Evolutionary conservation across 2,113 vertebrate genomes (phyloP).

Genomic region (Cyprinus carpio): DNA sequence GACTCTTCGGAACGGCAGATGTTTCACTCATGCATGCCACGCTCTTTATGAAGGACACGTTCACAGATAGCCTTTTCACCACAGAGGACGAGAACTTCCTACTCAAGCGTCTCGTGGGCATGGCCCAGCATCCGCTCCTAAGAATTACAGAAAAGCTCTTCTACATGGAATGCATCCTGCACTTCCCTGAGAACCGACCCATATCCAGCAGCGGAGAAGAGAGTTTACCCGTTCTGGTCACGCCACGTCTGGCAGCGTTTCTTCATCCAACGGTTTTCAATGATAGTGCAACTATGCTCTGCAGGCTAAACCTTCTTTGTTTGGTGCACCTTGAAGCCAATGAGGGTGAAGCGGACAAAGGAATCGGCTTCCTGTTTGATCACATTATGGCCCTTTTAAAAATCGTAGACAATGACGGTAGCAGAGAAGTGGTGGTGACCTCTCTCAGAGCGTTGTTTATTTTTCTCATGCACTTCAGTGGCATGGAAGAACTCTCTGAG

Average conservation of each 20-base stretch:
- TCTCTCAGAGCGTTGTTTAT: constrained; percentile 82
- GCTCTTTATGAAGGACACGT: constrained; percentile 83
- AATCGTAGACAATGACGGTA: constrained; percentile 70
- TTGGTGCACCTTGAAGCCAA: constrained; percentile 79
- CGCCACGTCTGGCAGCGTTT: constrained; percentile 68
- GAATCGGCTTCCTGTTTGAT: constrained; percentile 73
- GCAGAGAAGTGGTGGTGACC: constrained; percentile 70
- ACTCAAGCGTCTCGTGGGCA: constrained; percentile 78
- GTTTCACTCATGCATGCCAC: constrained; percentile 79
- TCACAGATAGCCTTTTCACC: constrained; percentile 88
- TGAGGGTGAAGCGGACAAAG: constrained; percentile 68
- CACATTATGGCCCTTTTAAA: constrained; percentile 75
- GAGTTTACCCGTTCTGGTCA: constrained; percentile 79
- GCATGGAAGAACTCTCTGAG: constrained; percentile 61
- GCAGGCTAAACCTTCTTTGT: constrained; percentile 79
- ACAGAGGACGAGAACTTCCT: constrained; percentile 83
- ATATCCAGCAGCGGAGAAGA: constrained; percentile 78
- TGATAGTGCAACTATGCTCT: constrained; percentile 77
- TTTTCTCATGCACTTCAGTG: constrained; percentile 75
- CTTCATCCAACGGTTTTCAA: constrained; percentile 83
- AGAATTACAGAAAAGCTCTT: constrained; percentile 77
- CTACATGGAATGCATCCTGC: constrained; percentile 83
- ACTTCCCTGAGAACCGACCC: constrained; percentile 87
- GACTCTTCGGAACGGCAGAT: constrained; percentile 82
- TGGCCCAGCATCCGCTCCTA: constrained; percentile 83